phyloP scores from a whole-genome alignment of 2,888 invertebrate species.

The Palloptera scutellata region DNA sequence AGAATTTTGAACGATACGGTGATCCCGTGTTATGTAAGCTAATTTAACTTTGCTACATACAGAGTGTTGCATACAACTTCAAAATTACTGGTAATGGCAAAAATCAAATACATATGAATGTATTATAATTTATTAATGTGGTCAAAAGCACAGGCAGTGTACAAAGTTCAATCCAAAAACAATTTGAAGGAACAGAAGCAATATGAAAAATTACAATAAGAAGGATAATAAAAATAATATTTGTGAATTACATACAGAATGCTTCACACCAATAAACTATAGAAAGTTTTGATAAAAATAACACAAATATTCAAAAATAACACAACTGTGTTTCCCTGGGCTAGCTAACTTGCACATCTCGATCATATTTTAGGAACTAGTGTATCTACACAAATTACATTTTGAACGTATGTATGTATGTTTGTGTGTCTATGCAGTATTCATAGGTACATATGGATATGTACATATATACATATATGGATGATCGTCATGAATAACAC shows the following conservation, averaged over 20 bases:
- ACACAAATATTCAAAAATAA: constrained; percentile 51
- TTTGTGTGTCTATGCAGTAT: neutral
- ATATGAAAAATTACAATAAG: no score
- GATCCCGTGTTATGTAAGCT: constrained; percentile 41
- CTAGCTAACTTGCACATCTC: constrained; percentile 40
- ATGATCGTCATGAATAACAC: no score
- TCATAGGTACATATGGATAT: neutral
- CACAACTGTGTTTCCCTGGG: constrained; percentile 46
- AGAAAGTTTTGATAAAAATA: constrained; percentile 52
- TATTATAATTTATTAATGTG: no score
- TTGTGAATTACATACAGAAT: no score
- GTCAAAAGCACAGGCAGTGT: no score
- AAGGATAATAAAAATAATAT: no score
- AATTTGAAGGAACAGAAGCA: no score
- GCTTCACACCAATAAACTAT: neutral
- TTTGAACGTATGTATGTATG: neutral
- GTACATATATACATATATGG: neutral
- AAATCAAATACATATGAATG: no score
- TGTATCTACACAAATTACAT: constrained; percentile 3
- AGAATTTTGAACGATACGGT: constrained; percentile 34
- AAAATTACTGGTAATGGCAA: no score
- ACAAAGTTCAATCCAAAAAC: no score
- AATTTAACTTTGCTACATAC: neutral
- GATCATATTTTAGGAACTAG: constrained; percentile 31
- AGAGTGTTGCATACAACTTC: no score